Percentiles rank a stretch among this genome's conserved stretches.
These are phyloP conservation scores for Liasis olivaceus DNA, from an alignment of 2,797 vertebrate species.

Conservation along the genomic window DNA sequence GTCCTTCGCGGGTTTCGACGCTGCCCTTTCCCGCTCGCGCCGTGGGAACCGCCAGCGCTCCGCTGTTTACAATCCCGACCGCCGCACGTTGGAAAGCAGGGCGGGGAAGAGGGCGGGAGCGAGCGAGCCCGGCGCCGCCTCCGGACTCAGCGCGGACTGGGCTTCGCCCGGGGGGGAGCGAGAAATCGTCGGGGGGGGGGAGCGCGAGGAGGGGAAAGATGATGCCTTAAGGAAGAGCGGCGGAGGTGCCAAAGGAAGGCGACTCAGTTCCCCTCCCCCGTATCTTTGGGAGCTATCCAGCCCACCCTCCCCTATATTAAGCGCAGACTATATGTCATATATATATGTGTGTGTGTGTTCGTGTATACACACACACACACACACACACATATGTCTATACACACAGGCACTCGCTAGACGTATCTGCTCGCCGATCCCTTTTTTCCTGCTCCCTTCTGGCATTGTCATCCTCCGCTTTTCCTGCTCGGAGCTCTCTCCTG, in stretches of 20 bases:
- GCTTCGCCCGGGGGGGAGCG: background rate
- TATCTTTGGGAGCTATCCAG: constrained; percentile 5
- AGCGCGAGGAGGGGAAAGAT: no score
- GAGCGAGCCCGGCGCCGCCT: constrained; percentile 36
- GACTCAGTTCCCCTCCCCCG: constrained; percentile 25
- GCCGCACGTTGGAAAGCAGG: background rate
- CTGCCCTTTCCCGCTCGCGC: background rate
- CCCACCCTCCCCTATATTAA: constrained; percentile 17
- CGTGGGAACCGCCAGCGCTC: background rate
- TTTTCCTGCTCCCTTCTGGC: background rate
- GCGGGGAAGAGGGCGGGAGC: constrained; percentile 34
- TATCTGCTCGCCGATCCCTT: background rate
- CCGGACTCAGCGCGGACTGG: background rate
- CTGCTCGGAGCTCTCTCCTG: no score
- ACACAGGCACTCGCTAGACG: no score
- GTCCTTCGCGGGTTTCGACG: background rate
- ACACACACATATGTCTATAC: fast-evolving
- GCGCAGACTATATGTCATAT: fast-evolving
- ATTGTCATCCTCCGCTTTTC: background rate
- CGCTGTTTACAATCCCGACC: background rate
- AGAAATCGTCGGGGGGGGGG: no score
- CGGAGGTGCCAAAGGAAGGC: constrained; percentile 30
- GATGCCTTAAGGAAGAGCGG: constrained; percentile 11
- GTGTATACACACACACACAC: no score
- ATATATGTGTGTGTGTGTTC: background rate